phyloP scores from a whole-genome alignment of 2,888 invertebrate species.

The Ormyrus thymus region DNA sequence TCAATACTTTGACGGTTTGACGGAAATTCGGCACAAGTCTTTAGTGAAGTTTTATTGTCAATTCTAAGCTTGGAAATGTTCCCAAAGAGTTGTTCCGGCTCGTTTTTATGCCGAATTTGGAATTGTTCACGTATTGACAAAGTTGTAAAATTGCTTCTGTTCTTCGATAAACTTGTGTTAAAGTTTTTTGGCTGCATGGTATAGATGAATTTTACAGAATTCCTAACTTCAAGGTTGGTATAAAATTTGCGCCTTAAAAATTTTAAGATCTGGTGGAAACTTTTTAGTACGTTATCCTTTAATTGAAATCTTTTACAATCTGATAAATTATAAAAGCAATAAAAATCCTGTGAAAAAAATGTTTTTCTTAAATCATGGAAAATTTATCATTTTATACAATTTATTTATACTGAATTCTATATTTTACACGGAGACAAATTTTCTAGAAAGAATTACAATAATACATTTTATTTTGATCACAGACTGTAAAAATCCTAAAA shows the following conservation, averaged over 20 bases:
- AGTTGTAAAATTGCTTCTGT: neutral
- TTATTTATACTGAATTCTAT: neutral
- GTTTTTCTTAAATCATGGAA: neutral
- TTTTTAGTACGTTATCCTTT: neutral
- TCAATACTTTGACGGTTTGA: no score
- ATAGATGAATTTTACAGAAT: neutral
- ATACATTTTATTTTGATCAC: no score
- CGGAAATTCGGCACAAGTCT: no score
- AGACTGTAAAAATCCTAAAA: no score
- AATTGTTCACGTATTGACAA: constrained; percentile 2
- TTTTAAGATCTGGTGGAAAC: neutral
- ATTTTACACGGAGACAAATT: no score
- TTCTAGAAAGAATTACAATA: no score
- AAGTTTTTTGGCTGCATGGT: neutral
- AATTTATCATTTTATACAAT: neutral
- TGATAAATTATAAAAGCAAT: neutral
- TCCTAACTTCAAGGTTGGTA: neutral
- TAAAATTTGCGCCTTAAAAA: neutral
- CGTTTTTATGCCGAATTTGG: neutral
- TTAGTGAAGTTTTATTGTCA: no score
- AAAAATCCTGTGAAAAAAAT: neutral
- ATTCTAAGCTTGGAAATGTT: neutral
- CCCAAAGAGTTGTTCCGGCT: neutral
- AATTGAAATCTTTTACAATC: neutral
- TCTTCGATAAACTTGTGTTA: neutral